A percentile compares a stretch with the other conserved stretches of the same genome.
These are phyloP conservation scores for Vulpes vulpes DNA, from an alignment of 2,113 vertebrate species.

Conservation along the genomic window DNA sequence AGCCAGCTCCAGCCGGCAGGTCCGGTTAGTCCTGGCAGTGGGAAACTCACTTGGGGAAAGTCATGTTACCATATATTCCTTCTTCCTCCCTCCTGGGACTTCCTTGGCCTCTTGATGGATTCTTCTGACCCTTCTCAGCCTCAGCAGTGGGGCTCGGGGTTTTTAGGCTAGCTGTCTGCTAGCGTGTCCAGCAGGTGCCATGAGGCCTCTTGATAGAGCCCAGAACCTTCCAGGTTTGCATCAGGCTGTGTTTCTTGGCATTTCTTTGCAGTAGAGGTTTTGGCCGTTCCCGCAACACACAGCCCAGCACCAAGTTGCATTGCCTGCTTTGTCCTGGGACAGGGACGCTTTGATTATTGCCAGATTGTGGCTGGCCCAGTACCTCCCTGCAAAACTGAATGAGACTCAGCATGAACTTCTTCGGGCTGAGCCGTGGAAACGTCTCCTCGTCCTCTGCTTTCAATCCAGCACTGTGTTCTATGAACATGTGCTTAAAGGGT, in stretches of 20 bases:
- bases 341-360: conserved; percentile 69
- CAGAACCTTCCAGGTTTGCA: not conserved
- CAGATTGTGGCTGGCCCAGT: conserved; percentile 73
- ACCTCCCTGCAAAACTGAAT: conserved; percentile 72
- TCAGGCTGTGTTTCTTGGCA: not conserved
- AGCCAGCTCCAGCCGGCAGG: not conserved
- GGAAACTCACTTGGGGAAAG: not conserved
- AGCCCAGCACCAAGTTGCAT: conserved; percentile 40
- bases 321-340: conserved; percentile 80
- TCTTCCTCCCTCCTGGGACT: not conserved
- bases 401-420: conserved; percentile 71
- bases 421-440: conserved; percentile 62
- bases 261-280: conserved; percentile 58
- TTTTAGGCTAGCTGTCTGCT: not conserved
- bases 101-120: not conserved
- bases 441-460: conserved; percentile 73
- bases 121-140: not conserved
- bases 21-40: not conserved
- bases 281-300: conserved; percentile 64
- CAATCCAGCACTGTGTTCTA: not conserved
- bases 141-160: not conserved
- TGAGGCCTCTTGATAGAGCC: not conserved
- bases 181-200: not conserved
- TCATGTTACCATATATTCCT: not conserved
- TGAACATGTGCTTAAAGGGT: not conserved